phyloP scores from a whole-genome alignment of 2,888 invertebrate species.

The Drosophila suboccidentalis region DNA sequence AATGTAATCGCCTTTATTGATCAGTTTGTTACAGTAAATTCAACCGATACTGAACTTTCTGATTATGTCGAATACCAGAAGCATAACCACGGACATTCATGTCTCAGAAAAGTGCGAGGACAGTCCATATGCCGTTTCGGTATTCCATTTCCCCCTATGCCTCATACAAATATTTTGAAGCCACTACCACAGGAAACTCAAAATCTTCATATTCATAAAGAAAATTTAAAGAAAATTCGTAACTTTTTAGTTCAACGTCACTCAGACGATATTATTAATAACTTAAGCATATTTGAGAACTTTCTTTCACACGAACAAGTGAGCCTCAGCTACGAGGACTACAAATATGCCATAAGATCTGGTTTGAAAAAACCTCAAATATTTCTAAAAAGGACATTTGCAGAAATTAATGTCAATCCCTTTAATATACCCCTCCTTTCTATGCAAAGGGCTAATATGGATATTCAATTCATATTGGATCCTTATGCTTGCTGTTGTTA shows the following conservation, averaged over 20 bases:
- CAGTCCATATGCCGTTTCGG: neutral
- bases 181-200: neutral
- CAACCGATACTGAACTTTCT: neutral
- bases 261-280: neutral
- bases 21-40: too few relatives aligned
- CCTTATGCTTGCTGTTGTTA: constrained; percentile 19
- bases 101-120: neutral
- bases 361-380: too few relatives aligned
- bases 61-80: neutral
- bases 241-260: neutral
- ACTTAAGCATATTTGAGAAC: neutral
- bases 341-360: neutral
- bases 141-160: neutral
- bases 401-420: too few relatives aligned
- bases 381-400: too few relatives aligned
- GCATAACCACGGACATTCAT: neutral
- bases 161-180: neutral
- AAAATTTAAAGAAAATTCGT: neutral
- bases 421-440: too few relatives aligned
- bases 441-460: constrained; percentile 13
- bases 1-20: too few relatives aligned
- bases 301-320: neutral
- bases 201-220: neutral
- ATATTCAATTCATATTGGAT: constrained; percentile 10
- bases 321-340: neutral